These are phyloP conservation scores for Caenorhabditis panamensis DNA, from an alignment of 2,888 invertebrate species.

Conservation along the genomic window DNA sequence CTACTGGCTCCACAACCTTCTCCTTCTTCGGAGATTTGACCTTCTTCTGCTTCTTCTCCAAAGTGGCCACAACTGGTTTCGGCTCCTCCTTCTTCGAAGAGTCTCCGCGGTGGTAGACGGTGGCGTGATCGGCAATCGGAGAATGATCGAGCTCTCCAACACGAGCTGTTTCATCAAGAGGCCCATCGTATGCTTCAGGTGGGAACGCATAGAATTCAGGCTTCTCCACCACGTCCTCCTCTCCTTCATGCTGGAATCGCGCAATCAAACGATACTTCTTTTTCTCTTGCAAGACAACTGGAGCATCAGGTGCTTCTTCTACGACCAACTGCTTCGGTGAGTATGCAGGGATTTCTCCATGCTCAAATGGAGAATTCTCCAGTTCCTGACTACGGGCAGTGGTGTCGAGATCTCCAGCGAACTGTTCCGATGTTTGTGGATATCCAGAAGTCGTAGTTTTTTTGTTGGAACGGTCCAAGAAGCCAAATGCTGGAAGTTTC, in stretches of 20 bases:
- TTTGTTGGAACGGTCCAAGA: constrained; percentile 33
- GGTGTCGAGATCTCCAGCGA: constrained; percentile 42
- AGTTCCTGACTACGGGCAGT: constrained; percentile 23
- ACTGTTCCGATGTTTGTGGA: constrained; percentile 26
- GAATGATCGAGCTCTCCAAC: constrained; percentile 41
- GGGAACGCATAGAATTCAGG: constrained; percentile 45
- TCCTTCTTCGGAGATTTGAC: constrained; percentile 35
- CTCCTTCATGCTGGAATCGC: constrained; percentile 56
- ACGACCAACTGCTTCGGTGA: constrained; percentile 15
- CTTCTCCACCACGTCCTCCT: constrained; percentile 62
- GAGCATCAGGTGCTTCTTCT: background rate
- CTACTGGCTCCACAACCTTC: constrained; percentile 18
- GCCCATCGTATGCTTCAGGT: constrained; percentile 44
- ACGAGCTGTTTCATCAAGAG: constrained; percentile 42
- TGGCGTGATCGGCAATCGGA: constrained; percentile 46
- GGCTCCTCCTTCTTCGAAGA: constrained; percentile 44
- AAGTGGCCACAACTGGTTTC: constrained; percentile 15
- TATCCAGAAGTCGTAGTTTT: constrained; percentile 28
- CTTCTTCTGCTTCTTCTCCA: constrained; percentile 43
- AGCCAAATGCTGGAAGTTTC: constrained; percentile 19
- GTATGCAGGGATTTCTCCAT: constrained; percentile 23
- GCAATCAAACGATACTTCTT: constrained; percentile 39
- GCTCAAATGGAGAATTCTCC: constrained; percentile 22
- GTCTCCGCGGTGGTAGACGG: constrained; percentile 54
- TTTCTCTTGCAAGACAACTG: constrained; percentile 9